Base-by-base conservation (phyloP, 2,797 vertebrate genomes). In the Babyrousa celebensis region DNA sequence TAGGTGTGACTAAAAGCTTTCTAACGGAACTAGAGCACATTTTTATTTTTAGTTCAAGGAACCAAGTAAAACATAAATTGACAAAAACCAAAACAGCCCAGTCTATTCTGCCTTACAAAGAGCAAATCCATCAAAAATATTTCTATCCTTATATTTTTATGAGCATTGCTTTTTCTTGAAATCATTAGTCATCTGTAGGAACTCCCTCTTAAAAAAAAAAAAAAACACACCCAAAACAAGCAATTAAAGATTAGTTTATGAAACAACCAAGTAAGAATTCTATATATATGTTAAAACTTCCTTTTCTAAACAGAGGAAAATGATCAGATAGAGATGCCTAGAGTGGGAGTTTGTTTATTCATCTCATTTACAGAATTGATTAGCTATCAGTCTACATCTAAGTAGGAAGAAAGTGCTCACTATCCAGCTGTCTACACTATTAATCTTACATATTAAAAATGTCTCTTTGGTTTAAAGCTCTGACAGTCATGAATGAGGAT, bases 41-140 rank as follows among this genome's bases (percentile, higher is more conserved):
- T 32, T 95, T 77, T 58, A 89, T 72, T 93, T 93, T 92, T 92
- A 84, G 12, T 70, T 95, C 60, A 91, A 63, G 20, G 72, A 95
- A 88, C 5, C 25, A 95, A 95, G 89, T 92, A 72, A 89, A 92
- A 86, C 92, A 89, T 74, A 92, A 90, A 71, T 21, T 60, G 23
- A 85, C 40, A n/a, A 65, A 65, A 74, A 63, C 48, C 3, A 65
- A 54, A 82, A 17, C 23, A 68, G n/a, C 21, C 29, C 29, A 72
- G 58, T 86, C 43, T 79, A 48, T 83, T 82, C 93, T 94, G 75
- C 20, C 32, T 92, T 94, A 8, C 16, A 89, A 95, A 89, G 52
- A 94, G 48, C 21, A 94, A 85, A 78, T 85, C 36, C n/a, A 94
- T 4, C n/a, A 92, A 94, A 82, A 63, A 56, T 20, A 79, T 52